Base-by-base conservation (phyloP, 1,140 invertebrate species). In the Chrysopa pallens region DNA sequence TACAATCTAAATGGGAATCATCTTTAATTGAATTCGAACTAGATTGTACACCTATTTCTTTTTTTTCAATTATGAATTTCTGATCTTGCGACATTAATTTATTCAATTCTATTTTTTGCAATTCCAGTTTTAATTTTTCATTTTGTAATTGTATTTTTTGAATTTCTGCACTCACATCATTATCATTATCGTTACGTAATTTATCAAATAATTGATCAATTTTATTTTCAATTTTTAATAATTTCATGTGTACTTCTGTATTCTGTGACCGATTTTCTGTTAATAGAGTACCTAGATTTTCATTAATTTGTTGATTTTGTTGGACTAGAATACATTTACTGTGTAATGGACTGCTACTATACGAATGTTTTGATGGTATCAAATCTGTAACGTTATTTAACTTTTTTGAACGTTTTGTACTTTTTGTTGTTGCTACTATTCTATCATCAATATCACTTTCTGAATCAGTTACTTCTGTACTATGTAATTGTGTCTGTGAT, bases 181-280 rank as follows among this genome's bases (percentile, higher is more conserved):
- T 33, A 4, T 33, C 31, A 33, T 12, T 33, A 6, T 33, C n/a
- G 8, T 12, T 33, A 12, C n/a, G 8, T 9, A 33, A 2, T 33
- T 33, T 33, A 9, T 15, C 38, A 7, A 52, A 15, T 15, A 55
- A 39, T 38, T 40, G 41, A 41, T 58, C 52, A 15, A 58, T 42
- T 45, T 55, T 58, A 15, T 40, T 44, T 9, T 49, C 43, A 14
- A 58, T 42, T 45, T 50, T 44, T 15, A 45, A 35, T 29, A 58
- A 42, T 47, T 50, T 50, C 44, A 52, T 50, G 37, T 51, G 48
- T 8, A 56, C 36, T 47, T 58, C 54, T 13, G 42, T 46, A 38
- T 58, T 56, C 11, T 57, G 53, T 8, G 50, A 48, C 28, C 50
- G 39, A 38, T 50, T 53, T 39, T 55, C 52, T 8, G 42, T 39